Evolutionary conservation across 1,140 invertebrate species (phyloP).

Genomic region (Hyles euphorbiae): DNA sequence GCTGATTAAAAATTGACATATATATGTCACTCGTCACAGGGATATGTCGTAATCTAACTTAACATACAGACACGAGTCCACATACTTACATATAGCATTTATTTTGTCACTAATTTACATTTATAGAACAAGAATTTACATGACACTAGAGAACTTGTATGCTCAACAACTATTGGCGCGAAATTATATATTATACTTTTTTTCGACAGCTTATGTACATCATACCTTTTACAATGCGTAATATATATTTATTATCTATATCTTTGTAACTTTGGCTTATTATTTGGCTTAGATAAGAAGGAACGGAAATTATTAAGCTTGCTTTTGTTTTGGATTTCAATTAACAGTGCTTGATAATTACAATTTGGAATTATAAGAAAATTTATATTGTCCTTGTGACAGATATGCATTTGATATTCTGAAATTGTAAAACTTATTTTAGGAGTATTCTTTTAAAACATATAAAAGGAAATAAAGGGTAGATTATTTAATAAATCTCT

Average conservation of each 20-base stretch:
- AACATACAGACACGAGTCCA: no score
- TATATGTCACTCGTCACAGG: slow-evolving; percentile 32
- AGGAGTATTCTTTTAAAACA: no score
- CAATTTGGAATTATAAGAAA: no score
- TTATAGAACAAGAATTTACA: neutral
- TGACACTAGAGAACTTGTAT: slow-evolving; percentile 56
- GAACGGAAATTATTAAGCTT: slow-evolving; percentile 21
- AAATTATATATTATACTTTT: slow-evolving; percentile 1
- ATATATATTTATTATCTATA: slow-evolving; percentile 22
- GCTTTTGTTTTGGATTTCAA: no score
- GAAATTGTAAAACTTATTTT: no score
- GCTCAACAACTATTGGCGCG: slow-evolving; percentile 24
- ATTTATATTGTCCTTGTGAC: no score
- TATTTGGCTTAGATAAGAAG: slow-evolving; percentile 54
- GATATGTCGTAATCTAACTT: slow-evolving; percentile 1
- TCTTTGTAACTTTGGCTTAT: slow-evolving; percentile 55
- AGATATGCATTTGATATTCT: no score
- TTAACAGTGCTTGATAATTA: no score
- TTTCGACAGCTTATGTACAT: slow-evolving; percentile 1
- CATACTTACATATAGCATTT: no score
- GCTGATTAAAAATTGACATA: slow-evolving; percentile 50
- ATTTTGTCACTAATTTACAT: no score
- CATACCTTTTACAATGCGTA: slow-evolving; percentile 2
- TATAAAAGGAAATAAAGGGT: no score
- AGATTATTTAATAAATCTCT: no score